Conservation (phyloP, 2,797 vertebrate species). For the Melanotaenia nigrans region DNA sequence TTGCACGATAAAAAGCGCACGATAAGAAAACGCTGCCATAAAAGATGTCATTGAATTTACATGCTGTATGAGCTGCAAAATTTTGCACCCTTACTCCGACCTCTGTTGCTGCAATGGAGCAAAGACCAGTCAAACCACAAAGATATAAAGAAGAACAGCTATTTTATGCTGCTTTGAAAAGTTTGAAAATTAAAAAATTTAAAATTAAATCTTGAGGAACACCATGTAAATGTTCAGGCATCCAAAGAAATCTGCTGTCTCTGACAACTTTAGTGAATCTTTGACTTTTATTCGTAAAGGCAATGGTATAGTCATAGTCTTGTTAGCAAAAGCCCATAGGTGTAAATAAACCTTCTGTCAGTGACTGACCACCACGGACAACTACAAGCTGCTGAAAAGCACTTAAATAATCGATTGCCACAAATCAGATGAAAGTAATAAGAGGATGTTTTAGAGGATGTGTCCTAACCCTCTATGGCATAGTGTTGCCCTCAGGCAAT, state of each 20-base stretch:
- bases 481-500: no score
- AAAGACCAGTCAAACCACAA: no score
- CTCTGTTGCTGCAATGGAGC: not conserved
- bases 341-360: no score
- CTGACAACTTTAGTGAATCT: not conserved
- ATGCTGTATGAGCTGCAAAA: not conserved
- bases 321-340: no score
- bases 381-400: no score
- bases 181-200: not conserved
- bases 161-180: no score
- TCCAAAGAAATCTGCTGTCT: not conserved
- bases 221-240: not conserved
- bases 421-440: no score
- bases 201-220: not conserved
- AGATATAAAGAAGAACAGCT: not conserved
- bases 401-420: no score
- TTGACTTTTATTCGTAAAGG: not conserved
- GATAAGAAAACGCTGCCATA: conserved; percentile 1
- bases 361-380: no score
- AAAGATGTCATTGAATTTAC: conserved; percentile 2
- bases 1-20: not conserved
- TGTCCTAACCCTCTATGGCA: no score
- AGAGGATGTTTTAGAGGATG: no score
- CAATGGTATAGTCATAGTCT: no score
- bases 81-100: not conserved